Conservation (phyloP, 1,140 invertebrate genomes). For the Cydia splendana region DNA sequence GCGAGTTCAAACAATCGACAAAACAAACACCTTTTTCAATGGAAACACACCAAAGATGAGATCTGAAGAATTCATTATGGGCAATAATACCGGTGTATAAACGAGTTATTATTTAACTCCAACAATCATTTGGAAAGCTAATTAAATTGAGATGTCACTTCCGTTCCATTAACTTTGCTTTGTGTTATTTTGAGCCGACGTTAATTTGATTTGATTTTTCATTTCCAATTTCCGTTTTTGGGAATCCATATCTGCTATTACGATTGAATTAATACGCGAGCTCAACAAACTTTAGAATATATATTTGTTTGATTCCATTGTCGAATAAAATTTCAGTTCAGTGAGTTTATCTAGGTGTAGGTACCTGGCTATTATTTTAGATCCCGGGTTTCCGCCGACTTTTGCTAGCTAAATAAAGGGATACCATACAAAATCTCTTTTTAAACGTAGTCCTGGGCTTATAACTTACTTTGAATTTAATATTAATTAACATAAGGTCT, state of each 20-base stretch:
- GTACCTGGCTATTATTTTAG: background rate
- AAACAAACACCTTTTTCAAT: background rate
- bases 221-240: background rate
- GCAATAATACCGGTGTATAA: background rate
- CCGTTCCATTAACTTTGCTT: conserved; percentile 31
- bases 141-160: conserved; percentile 25
- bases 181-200: conserved; percentile 16
- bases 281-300: background rate
- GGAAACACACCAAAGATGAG: background rate
- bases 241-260: background rate
- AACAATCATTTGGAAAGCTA: conserved; percentile 9
- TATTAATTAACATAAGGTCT: no score
- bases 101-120: background rate
- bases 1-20: background rate
- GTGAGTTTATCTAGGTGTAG: background rate
- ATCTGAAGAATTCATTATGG: background rate
- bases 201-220: conserved; percentile 29
- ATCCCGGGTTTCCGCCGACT: background rate
- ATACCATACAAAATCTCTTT: background rate
- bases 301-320: background rate
- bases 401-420: background rate
- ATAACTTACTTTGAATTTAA: no score
- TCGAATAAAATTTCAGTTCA: background rate
- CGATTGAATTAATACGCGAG: background rate
- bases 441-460: background rate